phyloP scores from a whole-genome alignment of 2,888 invertebrate species.

The Habrosyne pyritoides region DNA sequence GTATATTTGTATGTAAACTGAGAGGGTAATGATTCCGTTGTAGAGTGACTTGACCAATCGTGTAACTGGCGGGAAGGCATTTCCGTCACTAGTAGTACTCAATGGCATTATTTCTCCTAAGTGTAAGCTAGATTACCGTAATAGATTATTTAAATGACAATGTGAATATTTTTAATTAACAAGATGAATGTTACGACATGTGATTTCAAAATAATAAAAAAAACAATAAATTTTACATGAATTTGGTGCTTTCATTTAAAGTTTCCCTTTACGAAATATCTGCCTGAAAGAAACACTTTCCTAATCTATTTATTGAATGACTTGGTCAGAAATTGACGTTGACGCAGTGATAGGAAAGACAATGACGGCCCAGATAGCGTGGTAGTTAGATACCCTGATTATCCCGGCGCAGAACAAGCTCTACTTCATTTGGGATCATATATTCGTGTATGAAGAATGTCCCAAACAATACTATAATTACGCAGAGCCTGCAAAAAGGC shows the following conservation, averaged over 20 bases:
- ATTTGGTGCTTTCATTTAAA: constrained; percentile 26
- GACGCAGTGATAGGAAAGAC: too few relatives aligned
- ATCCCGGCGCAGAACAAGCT: too few relatives aligned
- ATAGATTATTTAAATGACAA: constrained; percentile 86
- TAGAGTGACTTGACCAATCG: constrained; percentile 81
- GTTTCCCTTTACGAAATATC: constrained; percentile 8
- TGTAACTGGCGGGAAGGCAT: constrained; percentile 62
- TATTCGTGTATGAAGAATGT: too few relatives aligned
- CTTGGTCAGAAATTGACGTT: too few relatives aligned
- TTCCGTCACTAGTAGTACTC: constrained; percentile 72
- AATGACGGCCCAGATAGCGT: too few relatives aligned
- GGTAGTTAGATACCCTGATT: too few relatives aligned
- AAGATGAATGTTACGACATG: constrained; percentile 86
- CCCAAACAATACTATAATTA: too few relatives aligned
- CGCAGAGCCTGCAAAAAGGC: too few relatives aligned
- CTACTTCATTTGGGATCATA: too few relatives aligned
- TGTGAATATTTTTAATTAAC: constrained; percentile 87
- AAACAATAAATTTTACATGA: constrained; percentile 85
- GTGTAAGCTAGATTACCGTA: constrained; percentile 83
- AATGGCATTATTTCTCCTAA: constrained; percentile 82
- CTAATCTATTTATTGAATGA: too few relatives aligned
- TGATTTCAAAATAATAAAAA: constrained; percentile 86
- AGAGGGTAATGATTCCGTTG: constrained; percentile 69
- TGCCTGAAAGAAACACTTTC: too few relatives aligned
- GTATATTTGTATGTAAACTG: constrained; percentile 81